These are phyloP conservation scores for Perdita meconis DNA, from an alignment of 2,888 invertebrate genomes.

Conservation along the genomic window DNA sequence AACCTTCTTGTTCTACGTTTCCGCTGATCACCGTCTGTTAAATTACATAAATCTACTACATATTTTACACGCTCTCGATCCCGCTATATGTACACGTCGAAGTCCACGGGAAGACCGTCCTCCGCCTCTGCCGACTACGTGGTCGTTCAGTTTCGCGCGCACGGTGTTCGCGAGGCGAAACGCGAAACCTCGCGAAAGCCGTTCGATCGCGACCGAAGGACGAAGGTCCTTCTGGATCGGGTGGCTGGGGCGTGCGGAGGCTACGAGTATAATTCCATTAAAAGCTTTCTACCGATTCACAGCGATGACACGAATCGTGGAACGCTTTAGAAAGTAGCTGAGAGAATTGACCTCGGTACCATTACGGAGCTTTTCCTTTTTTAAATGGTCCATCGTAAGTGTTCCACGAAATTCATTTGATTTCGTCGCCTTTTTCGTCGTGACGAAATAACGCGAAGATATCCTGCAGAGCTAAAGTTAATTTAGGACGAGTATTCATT, in stretches of 20 bases:
- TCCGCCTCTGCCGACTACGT: neutral
- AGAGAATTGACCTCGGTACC: conserved; percentile 8
- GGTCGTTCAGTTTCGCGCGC: neutral
- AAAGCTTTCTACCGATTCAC: conserved; percentile 39
- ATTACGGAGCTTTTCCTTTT: too few relatives aligned
- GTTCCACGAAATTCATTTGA: neutral
- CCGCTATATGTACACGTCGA: conserved; percentile 53
- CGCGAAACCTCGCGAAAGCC: conserved; percentile 4
- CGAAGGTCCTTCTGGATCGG: neutral
- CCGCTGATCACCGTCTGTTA: conserved; percentile 18
- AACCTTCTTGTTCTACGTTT: conserved; percentile 32
- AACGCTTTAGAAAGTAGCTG: conserved; percentile 17
- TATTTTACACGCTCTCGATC: conserved; percentile 56
- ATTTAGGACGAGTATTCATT: neutral
- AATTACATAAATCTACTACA: conserved; percentile 42
- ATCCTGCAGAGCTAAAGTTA: too few relatives aligned
- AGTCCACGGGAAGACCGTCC: conserved; percentile 12
- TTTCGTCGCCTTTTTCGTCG: too few relatives aligned
- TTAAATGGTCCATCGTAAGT: neutral
- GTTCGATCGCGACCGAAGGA: conserved; percentile 9
- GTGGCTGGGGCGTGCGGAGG: conserved; percentile 1
- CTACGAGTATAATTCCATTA: conserved; percentile 32
- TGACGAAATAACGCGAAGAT: too few relatives aligned
- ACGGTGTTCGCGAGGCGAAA: conserved; percentile 10
- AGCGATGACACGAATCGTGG: conserved; percentile 18